Percentiles rank a stretch among this genome's conserved stretches.
phyloP scores from a whole-genome alignment of 2,888 invertebrate genomes.

The Zonitis immaculata region DNA sequence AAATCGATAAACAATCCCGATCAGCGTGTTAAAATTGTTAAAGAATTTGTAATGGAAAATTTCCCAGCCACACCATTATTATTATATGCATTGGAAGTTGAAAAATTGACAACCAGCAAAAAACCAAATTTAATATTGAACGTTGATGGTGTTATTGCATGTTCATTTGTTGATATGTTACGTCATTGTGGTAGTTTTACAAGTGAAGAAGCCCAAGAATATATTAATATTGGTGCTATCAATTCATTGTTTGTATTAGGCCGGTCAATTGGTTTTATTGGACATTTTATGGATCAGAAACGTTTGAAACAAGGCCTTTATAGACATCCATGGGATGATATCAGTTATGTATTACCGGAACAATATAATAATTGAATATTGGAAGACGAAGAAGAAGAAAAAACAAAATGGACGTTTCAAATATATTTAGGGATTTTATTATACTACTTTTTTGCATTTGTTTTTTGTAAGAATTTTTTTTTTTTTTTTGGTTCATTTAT shows the following conservation, averaged over 20 bases:
- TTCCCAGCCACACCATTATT: constrained; percentile 94
- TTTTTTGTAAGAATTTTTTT: no score
- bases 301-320: constrained; percentile 97
- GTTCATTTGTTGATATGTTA: constrained; percentile 94
- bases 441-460: no score
- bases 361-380: constrained; percentile 52
- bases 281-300: constrained; percentile 98
- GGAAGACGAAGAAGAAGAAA: no score
- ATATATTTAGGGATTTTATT: no score
- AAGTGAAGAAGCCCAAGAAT: constrained; percentile 95
- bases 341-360: constrained; percentile 81
- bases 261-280: constrained; percentile 97
- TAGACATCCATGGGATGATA: constrained; percentile 99
- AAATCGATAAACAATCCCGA: constrained; percentile 98
- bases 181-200: constrained; percentile 93
- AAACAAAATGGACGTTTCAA: no score
- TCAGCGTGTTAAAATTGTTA: constrained; percentile 94
- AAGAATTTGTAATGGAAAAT: constrained; percentile 89
- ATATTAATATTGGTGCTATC: constrained; percentile 95
- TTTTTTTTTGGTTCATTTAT: no score
- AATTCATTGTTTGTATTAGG: constrained; percentile 98
- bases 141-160: constrained; percentile 98
- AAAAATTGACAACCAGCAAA: constrained; percentile 98
- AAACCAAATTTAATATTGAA: constrained; percentile 99
- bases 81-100: constrained; percentile 94